Evolutionary conservation across 2,888 invertebrate species (phyloP).

Genomic region (Lordiphosa fenestrarum): DNA sequence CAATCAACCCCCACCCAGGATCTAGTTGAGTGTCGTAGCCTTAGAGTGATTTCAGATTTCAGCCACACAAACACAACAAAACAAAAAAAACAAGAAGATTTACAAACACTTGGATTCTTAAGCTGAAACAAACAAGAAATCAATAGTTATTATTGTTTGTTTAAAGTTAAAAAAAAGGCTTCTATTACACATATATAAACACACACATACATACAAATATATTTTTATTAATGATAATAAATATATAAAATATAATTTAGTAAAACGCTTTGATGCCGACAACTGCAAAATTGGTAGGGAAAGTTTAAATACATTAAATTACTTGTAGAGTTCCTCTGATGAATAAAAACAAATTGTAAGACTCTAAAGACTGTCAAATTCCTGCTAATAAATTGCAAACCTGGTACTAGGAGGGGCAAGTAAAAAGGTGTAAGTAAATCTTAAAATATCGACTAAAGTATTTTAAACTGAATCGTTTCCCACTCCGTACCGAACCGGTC

Average conservation of each 20-base stretch:
- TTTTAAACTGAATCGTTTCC: too few relatives aligned
- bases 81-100: neutral
- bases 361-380: too few relatives aligned
- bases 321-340: too few relatives aligned
- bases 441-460: too few relatives aligned
- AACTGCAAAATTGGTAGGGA: too few relatives aligned
- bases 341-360: too few relatives aligned
- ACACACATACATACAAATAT: constrained; percentile 43
- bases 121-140: constrained; percentile 11
- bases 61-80: constrained; percentile 12
- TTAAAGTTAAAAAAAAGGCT: constrained; percentile 49
- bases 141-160: constrained; percentile 37
- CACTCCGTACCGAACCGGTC: too few relatives aligned
- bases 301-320: too few relatives aligned
- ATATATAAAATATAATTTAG: constrained; percentile 18
- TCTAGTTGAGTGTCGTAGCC: constrained; percentile 31
- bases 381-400: too few relatives aligned
- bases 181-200: constrained; percentile 35
- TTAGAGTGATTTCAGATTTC: constrained; percentile 7
- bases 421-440: too few relatives aligned
- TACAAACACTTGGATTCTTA: constrained; percentile 11
- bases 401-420: too few relatives aligned
- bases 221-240: constrained; percentile 66
- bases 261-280: too few relatives aligned
- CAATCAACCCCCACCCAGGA: constrained; percentile 65